Evolutionary conservation across 2,888 invertebrate species (phyloP), one percentile per base, ranked within the genome.

Genomic region (Amblyjoppa proteus): DNA sequence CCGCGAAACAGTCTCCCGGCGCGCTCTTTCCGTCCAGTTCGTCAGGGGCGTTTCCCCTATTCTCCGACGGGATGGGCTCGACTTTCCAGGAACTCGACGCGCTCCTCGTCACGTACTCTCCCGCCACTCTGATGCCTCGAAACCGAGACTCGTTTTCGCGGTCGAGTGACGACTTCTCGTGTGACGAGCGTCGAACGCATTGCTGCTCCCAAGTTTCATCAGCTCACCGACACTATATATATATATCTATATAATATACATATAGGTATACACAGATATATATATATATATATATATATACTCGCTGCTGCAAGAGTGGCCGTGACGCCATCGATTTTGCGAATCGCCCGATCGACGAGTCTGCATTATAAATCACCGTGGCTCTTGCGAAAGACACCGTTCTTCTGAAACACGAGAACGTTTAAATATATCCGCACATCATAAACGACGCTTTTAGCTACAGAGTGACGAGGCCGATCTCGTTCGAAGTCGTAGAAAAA

Each of bases 21-120:
- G 94, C 94, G 7, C 95, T 90, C 6, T 94, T 90, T 86, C 38
- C 4, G 16, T 64, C 64, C 28, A 16, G 11, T 5, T 53, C 51
- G 34, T 34, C 73, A 13, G 56, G 16, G 1, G 0, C 6, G 41
- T 20, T n/a, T 41, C 68, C 28, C 28, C 58, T 58, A 28, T 25
- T 41, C 41, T 16, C 9, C 4, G 38, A 38, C 20, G 20, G 41
- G n/a, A 61, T 31, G 31, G 75, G 75, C 75, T 75, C 75, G 75
- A 49, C 75, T 75, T 75, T 75, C 75, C 75, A 64, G 75, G 75
- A 75, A 75, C 75, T 75, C 31, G 61, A 31, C 75, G 31, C 61
- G 75, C 11, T 58, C 45, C 34, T 45, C 31, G 75, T 64, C 75
- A 75, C 75, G 75, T 45, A 64, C 61, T 58, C 28, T 25, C 45